Evolutionary conservation across 2,113 vertebrate genomes (phyloP).

Genomic region (Mesembrinibis cayennensis): DNA sequence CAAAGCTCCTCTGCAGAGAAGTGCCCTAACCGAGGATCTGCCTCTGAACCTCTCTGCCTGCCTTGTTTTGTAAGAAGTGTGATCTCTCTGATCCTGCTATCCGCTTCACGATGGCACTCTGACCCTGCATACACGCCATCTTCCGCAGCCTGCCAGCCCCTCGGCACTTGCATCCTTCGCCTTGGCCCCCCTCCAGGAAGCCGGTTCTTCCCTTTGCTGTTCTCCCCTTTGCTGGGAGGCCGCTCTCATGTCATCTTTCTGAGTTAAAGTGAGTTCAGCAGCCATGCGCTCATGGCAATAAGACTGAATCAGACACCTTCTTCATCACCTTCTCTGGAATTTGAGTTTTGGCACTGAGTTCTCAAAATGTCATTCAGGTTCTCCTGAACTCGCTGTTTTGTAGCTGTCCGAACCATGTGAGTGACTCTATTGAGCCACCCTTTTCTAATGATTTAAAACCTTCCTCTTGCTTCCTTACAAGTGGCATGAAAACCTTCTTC

Average conservation of each 20-base stretch:
- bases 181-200: not conserved
- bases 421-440: not conserved
- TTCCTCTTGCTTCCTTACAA: not conserved
- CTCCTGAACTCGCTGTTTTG: not conserved
- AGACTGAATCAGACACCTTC: not conserved
- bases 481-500: not conserved
- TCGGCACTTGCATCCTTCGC: not conserved
- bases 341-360: not conserved
- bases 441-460: not conserved
- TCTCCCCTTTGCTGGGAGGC: not conserved
- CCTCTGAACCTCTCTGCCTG: not conserved
- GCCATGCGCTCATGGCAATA: not conserved
- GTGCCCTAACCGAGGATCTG: not conserved
- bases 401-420: not conserved
- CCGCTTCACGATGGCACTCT: not conserved
- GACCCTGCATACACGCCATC: fast-evolving
- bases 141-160: not conserved
- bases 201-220: not conserved
- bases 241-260: not conserved
- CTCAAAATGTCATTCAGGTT: not conserved
- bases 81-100: not conserved
- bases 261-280: not conserved
- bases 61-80: not conserved
- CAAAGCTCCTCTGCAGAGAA: not conserved
- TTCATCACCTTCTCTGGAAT: not conserved